These are phyloP conservation scores for Protonemura montana DNA, from an alignment of 2,888 invertebrate species.

Conservation along the genomic window DNA sequence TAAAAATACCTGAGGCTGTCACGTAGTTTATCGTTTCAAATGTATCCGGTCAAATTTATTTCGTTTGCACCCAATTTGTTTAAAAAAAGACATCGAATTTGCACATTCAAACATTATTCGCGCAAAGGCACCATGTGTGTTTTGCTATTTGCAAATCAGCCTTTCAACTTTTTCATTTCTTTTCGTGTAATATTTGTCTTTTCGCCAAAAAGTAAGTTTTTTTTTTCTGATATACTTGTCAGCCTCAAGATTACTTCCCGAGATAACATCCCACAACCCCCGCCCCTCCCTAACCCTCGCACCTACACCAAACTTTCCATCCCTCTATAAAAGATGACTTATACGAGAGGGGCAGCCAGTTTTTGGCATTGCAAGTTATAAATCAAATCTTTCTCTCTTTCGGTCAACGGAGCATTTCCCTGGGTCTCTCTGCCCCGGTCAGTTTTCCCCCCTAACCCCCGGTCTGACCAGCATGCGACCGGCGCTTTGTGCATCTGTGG, in stretches of 20 bases:
- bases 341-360: conserved; percentile 5
- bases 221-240: not conserved
- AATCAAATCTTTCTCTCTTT: conserved; percentile 33
- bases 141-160: not conserved
- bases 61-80: not conserved
- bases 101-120: not conserved
- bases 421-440: not conserved
- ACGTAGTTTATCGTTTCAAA: not conserved
- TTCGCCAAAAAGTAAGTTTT: conserved; percentile 8
- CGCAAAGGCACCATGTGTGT: not conserved
- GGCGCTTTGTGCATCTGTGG: not conserved
- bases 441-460: not conserved
- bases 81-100: not conserved
- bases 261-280: not conserved
- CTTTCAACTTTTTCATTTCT: not conserved
- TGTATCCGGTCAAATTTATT: not conserved
- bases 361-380: conserved; percentile 33
- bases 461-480: not conserved
- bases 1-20: not conserved
- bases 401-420: conserved; percentile 24
- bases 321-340: conserved; percentile 33
- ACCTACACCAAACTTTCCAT: not conserved
- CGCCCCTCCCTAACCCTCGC: not conserved
- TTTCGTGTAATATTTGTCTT: not conserved
- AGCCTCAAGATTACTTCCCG: not conserved